These are phyloP conservation scores for Chelonus formosanus DNA, from an alignment of 2,888 invertebrate species.

Conservation along the genomic window DNA sequence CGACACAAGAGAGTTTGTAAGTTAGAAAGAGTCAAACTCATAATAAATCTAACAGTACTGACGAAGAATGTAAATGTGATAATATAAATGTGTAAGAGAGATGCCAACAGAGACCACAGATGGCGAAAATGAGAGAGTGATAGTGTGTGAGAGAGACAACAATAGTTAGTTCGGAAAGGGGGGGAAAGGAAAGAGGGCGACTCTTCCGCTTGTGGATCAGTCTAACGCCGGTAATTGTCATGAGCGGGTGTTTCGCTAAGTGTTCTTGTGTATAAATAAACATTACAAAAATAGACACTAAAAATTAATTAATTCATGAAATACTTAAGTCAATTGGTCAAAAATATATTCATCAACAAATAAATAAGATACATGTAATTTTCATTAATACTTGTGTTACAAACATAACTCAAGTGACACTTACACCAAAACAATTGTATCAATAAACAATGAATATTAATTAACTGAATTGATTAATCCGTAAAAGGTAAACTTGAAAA, in stretches of 20 bases:
- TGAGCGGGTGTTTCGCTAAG: conserved; percentile 40
- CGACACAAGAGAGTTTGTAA: neutral
- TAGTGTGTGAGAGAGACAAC: conserved; percentile 18
- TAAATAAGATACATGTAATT: too few species aligned
- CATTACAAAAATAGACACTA: neutral
- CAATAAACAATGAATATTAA: too few species aligned
- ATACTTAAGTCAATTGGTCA: neutral
- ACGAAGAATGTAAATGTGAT: too few species aligned
- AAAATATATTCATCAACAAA: too few species aligned
- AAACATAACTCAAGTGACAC: too few species aligned
- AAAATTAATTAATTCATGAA: neutral
- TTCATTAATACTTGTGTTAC: too few species aligned
- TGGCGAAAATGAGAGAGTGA: conserved; percentile 17
- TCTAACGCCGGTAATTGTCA: conserved; percentile 51
- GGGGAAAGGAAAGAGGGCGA: conserved; percentile 42
- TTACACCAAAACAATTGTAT: too few species aligned
- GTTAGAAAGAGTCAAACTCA: too few species aligned
- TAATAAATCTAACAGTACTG: too few species aligned
- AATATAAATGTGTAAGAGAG: too few species aligned
- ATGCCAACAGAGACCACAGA: neutral
- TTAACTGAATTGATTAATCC: too few species aligned
- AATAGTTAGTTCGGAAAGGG: conserved; percentile 15
- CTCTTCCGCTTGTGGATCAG: conserved; percentile 48
- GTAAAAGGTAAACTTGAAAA: too few species aligned
- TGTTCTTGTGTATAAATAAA: neutral